Conservation (phyloP, 2,113 vertebrate genomes). For the Mormoops blainvillei region DNA sequence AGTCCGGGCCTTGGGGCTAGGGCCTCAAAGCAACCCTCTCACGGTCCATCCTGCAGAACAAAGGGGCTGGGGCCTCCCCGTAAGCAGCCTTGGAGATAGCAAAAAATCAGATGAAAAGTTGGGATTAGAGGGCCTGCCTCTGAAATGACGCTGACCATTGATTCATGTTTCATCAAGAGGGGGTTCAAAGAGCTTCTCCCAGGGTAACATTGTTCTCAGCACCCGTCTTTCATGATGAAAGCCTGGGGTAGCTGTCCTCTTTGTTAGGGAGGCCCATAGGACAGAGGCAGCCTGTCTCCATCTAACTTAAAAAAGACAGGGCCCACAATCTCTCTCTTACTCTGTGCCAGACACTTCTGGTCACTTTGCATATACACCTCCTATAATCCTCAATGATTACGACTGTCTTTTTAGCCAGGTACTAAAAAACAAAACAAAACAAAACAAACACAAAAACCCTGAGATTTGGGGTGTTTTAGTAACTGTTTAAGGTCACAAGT, state of each 20-base stretch:
- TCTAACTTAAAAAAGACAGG: not conserved
- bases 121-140: not conserved
- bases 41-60: not conserved
- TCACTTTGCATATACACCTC: not conserved
- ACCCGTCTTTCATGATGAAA: not conserved
- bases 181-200: not conserved
- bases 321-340: not conserved
- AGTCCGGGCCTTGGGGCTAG: no score
- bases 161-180: constrained; percentile 31
- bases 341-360: not conserved
- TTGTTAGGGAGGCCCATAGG: not conserved
- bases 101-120: constrained; percentile 9
- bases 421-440: not conserved
- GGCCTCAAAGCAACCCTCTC: not conserved
- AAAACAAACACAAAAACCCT: no score
- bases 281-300: not conserved
- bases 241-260: not conserved
- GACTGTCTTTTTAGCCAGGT: not conserved
- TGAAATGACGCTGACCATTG: not conserved
- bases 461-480: no score
- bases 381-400: not conserved
- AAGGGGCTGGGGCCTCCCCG: not conserved
- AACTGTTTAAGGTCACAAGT: not conserved
- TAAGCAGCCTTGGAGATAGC: not conserved
- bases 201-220: not conserved